These are phyloP conservation scores for Drosophila affinis DNA, from an alignment of 2,888 invertebrate genomes.

Conservation along the genomic window DNA sequence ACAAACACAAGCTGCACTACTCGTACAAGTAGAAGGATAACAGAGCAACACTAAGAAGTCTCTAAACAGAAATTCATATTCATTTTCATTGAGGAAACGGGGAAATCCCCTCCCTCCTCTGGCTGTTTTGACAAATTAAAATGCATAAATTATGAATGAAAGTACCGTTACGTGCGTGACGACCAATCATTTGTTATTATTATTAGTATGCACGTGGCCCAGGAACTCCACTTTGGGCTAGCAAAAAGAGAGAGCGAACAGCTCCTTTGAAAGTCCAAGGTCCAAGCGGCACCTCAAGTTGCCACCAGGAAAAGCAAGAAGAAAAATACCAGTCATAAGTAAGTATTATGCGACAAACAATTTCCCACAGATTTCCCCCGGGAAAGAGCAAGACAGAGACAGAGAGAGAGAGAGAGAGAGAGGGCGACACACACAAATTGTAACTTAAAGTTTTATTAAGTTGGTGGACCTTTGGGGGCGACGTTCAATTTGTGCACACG, in stretches of 20 bases:
- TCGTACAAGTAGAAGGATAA: slow-evolving; percentile 1
- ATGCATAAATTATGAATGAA: slow-evolving; percentile 81
- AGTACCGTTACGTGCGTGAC: slow-evolving; percentile 81
- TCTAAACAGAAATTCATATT: slow-evolving; percentile 38
- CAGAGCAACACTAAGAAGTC: slow-evolving; percentile 11
- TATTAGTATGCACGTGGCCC: slow-evolving; percentile 69
- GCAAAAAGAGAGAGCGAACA: not conserved
- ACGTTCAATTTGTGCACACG: slow-evolving; percentile 52
- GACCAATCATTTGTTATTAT: slow-evolving; percentile 81
- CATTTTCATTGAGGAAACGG: slow-evolving; percentile 10
- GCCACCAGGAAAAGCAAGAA: slow-evolving; percentile 14
- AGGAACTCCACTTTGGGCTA: slow-evolving; percentile 4
- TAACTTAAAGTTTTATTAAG: slow-evolving; percentile 53
- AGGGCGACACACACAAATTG: slow-evolving; percentile 27
- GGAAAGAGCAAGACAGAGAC: slow-evolving; percentile 23
- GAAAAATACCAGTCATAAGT: slow-evolving; percentile 42
- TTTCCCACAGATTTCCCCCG: slow-evolving; percentile 43
- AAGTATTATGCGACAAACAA: slow-evolving; percentile 46
- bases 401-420: not conserved
- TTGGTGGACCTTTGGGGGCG: slow-evolving; percentile 44
- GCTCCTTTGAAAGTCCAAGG: not conserved
- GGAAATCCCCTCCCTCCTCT: not conserved
- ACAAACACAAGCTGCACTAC: slow-evolving; percentile 15
- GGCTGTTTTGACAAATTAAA: slow-evolving; percentile 74
- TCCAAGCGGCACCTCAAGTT: slow-evolving; percentile 24